These are phyloP conservation scores for Erebia epiphron DNA, from an alignment of 2,888 invertebrate genomes.

Conservation along the genomic window DNA sequence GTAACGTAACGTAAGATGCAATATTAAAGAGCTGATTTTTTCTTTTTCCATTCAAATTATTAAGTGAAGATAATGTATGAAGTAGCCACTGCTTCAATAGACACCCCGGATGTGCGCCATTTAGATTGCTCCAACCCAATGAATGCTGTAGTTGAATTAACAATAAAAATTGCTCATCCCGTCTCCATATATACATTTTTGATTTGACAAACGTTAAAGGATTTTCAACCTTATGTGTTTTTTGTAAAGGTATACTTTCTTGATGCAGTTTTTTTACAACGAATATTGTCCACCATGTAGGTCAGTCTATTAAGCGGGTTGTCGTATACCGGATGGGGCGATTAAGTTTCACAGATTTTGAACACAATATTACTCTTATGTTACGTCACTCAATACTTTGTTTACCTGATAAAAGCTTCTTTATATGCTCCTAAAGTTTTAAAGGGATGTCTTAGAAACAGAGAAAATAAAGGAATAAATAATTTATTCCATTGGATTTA, in stretches of 20 bases:
- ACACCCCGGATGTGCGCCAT: slow-evolving; percentile 81
- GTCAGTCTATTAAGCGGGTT: slow-evolving; percentile 78
- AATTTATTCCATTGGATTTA: not conserved
- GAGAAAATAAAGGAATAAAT: not conserved
- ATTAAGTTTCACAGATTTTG: slow-evolving; percentile 75
- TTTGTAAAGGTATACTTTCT: slow-evolving; percentile 35
- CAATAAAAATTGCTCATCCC: slow-evolving; percentile 80
- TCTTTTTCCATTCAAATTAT: slow-evolving; percentile 59
- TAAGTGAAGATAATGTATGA: slow-evolving; percentile 56
- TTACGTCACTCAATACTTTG: slow-evolving; percentile 62
- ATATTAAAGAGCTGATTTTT: slow-evolving; percentile 46
- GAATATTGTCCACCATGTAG: slow-evolving; percentile 69
- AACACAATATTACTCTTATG: slow-evolving; percentile 62
- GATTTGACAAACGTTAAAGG: slow-evolving; percentile 7
- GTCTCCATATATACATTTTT: slow-evolving; percentile 47
- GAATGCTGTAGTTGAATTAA: slow-evolving; percentile 75
- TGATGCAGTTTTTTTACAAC: slow-evolving; percentile 40
- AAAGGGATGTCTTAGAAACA: not conserved
- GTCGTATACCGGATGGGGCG: slow-evolving; percentile 69
- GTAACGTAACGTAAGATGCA: slow-evolving; percentile 50
- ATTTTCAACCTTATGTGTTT: slow-evolving; percentile 41
- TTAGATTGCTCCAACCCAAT: slow-evolving; percentile 76
- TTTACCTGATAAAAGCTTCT: slow-evolving; percentile 1
- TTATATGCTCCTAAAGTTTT: not conserved
- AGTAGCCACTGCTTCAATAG: slow-evolving; percentile 67